Evolutionary conservation across 2,888 invertebrate species (phyloP).

Genomic region (Stegophylla sp.): DNA sequence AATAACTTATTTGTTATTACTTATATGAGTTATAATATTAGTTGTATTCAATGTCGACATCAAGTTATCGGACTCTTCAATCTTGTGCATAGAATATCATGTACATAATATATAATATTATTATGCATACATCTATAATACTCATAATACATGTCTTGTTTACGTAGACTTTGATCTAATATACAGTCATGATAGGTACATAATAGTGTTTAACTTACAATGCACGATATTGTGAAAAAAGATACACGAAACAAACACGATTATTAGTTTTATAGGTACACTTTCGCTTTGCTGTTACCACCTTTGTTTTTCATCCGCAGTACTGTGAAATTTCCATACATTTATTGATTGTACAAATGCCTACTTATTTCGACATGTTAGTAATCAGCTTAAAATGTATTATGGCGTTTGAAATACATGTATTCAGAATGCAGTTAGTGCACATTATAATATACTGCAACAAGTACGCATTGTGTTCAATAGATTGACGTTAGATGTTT

Average conservation of each 20-base stretch:
- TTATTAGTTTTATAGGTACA: background rate
- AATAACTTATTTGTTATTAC: too few species aligned
- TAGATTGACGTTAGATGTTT: background rate
- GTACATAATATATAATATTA: too few species aligned
- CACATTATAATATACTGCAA: background rate
- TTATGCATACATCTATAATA: too few species aligned
- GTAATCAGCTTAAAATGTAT: background rate
- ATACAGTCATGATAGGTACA: background rate
- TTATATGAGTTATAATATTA: too few species aligned
- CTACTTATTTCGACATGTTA: too few species aligned
- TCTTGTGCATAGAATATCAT: too few species aligned
- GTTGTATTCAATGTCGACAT: too few species aligned
- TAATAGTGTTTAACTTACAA: background rate
- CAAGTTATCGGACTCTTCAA: too few species aligned
- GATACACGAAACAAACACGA: background rate
- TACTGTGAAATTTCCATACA: background rate
- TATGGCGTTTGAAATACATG: too few species aligned
- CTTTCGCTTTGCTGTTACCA: slow-evolving; percentile 3
- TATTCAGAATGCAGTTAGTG: too few species aligned
- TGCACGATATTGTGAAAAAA: background rate
- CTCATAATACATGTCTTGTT: too few species aligned
- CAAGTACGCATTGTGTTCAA: background rate
- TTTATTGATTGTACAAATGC: background rate
- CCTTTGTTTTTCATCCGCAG: background rate
- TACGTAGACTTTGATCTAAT: too few species aligned